Percentiles rank a stretch among this genome's conserved stretches.
Conservation (phyloP, 2,888 invertebrate genomes). For the Crossocerus cetratus region DNA sequence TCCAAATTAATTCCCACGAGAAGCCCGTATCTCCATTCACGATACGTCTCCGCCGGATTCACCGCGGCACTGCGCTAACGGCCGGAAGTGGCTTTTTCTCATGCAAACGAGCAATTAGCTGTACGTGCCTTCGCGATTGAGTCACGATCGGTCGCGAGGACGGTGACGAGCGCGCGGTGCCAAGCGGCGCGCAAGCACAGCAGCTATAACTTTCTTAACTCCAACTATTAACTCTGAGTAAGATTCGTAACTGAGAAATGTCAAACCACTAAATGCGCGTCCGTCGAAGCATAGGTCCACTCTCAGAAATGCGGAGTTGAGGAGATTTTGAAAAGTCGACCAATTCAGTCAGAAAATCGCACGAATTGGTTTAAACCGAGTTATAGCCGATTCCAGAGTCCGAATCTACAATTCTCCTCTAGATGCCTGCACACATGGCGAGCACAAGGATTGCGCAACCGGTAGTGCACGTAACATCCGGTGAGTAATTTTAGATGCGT, state of each 20-base stretch:
- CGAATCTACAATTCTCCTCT: neutral
- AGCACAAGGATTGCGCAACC: conserved; percentile 52
- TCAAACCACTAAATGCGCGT: no score
- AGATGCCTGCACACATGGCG: conserved; percentile 19
- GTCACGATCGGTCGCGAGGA: conserved; percentile 58
- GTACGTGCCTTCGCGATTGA: conserved; percentile 68
- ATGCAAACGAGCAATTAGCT: conserved; percentile 67
- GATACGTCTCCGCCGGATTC: conserved; percentile 37
- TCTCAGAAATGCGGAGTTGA: no score
- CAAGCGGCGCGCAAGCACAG: neutral
- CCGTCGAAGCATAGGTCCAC: no score
- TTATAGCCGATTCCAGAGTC: no score
- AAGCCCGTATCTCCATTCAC: conserved; percentile 38
- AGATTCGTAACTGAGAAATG: no score
- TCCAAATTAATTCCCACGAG: conserved; percentile 20
- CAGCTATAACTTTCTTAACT: neutral
- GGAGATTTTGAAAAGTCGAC: no score
- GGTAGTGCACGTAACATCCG: conserved; percentile 58
- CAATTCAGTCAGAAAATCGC: no score
- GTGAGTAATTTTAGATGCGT: conserved; percentile 60
- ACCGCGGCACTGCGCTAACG: conserved; percentile 34
- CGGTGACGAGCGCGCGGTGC: conserved; percentile 19
- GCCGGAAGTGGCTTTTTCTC: conserved; percentile 62
- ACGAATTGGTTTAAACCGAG: no score
- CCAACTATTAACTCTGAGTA: no score